These are phyloP conservation scores for Cercocebus atys DNA, from an alignment of 2,113 vertebrate species.

Conservation along the genomic window DNA sequence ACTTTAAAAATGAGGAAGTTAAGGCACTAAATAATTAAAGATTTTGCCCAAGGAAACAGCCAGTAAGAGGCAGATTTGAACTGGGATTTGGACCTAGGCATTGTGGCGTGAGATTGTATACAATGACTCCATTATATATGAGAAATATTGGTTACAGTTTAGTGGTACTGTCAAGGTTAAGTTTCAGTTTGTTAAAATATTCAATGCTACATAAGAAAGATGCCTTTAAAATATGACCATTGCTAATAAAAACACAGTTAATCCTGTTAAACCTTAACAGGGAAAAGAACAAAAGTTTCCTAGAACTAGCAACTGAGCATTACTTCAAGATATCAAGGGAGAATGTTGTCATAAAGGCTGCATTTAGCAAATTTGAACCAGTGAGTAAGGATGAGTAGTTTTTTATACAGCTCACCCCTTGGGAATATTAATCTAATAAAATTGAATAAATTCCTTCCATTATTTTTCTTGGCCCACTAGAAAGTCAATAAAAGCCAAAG, in stretches of 20 bases:
- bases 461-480: slow-evolving; percentile 61
- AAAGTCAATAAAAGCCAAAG: slow-evolving; percentile 35
- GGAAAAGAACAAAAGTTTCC: slow-evolving; percentile 30
- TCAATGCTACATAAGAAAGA: neutral
- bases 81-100: neutral
- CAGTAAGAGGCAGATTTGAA: neutral
- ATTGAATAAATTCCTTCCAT: slow-evolving; percentile 61
- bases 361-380: slow-evolving; percentile 56
- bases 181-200: slow-evolving; percentile 20
- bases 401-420: neutral
- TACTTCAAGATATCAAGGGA: slow-evolving; percentile 20
- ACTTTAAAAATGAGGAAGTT: slow-evolving; percentile 5
- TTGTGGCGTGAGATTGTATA: neutral
- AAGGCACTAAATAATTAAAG: neutral
- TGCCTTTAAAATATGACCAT: neutral
- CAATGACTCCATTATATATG: neutral
- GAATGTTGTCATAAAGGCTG: neutral
- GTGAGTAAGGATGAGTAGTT: neutral
- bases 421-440: slow-evolving; percentile 62
- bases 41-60: neutral
- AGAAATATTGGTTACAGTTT: neutral
- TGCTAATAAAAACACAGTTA: slow-evolving; percentile 22
- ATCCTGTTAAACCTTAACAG: neutral
- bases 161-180: neutral
- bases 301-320: neutral